Evolutionary conservation across 2,888 invertebrate genomes (phyloP).

Genomic region (Pasiphila rectangulata): DNA sequence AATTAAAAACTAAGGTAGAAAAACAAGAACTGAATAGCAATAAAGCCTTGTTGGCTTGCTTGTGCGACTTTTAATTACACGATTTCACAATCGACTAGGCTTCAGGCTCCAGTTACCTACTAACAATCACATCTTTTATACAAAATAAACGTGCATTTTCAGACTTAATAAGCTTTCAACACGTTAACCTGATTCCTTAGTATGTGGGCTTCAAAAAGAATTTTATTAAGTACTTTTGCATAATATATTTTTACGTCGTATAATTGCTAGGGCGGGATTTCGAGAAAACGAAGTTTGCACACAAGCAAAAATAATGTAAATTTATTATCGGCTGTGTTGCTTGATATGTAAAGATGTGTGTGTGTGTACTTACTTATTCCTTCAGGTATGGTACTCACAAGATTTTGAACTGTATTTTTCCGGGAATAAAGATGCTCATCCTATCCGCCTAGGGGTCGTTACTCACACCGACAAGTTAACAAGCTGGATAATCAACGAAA

Average conservation of each 20-base stretch:
- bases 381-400: too few relatives aligned
- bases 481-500: too few relatives aligned
- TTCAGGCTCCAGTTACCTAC: background rate
- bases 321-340: constrained; percentile 2
- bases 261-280: constrained; percentile 25
- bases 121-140: background rate
- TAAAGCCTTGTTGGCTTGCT: background rate
- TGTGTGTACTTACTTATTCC: too few relatives aligned
- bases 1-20: too few relatives aligned
- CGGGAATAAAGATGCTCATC: too few relatives aligned
- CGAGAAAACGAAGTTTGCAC: constrained; percentile 24
- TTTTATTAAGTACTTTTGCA: constrained; percentile 30
- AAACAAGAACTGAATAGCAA: background rate
- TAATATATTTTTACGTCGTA: constrained; percentile 21
- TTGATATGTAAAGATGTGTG: background rate
- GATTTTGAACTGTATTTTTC: too few relatives aligned
- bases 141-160: constrained; percentile 6
- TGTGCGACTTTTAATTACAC: constrained; percentile 1
- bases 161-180: constrained; percentile 1
- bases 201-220: constrained; percentile 18
- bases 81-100: background rate
- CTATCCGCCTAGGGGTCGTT: too few relatives aligned
- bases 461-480: too few relatives aligned
- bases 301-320: constrained; percentile 10
- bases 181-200: constrained; percentile 1